These are phyloP conservation scores for Dynastes hyllus DNA, from an alignment of 2,888 invertebrate genomes.

Conservation along the genomic window DNA sequence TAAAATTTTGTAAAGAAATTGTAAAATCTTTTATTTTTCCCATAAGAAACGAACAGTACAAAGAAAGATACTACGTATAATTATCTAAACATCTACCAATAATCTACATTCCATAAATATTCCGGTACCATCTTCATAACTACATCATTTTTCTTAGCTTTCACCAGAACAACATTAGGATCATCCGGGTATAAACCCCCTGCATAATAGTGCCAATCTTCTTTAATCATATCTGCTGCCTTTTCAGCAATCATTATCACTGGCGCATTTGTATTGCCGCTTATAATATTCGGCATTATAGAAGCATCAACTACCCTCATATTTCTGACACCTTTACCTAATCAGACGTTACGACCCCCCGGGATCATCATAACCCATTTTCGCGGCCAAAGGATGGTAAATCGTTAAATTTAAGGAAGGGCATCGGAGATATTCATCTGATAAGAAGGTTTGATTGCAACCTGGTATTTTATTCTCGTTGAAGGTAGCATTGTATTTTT, in stretches of 20 bases:
- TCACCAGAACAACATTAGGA: background rate
- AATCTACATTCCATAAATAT: constrained; percentile 41
- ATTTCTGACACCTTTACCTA: constrained; percentile 85
- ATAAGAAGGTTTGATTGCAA: constrained; percentile 78
- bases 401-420: too few relatives aligned
- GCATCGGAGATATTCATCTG: constrained; percentile 86
- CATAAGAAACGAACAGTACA: background rate
- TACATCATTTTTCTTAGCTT: constrained; percentile 8
- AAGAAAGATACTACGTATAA: too few relatives aligned
- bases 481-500: constrained; percentile 76
- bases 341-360: constrained; percentile 84
- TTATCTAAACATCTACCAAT: constrained; percentile 39
- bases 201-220: constrained; percentile 77
- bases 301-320: constrained; percentile 89
- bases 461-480: constrained; percentile 80
- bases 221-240: constrained; percentile 90
- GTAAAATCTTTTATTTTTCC: too few relatives aligned
- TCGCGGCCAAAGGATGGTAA: constrained; percentile 88
- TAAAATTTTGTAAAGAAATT: too few relatives aligned
- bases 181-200: background rate
- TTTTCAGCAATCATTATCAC: constrained; percentile 94
- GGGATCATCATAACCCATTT: constrained; percentile 81
- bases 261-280: constrained; percentile 93
- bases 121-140: constrained; percentile 31
- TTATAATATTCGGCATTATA: constrained; percentile 91